Percentiles rank a stretch among this genome's conserved stretches.
Conservation (phyloP, 2,888 invertebrate species). For the Hypomecis atomaria region DNA sequence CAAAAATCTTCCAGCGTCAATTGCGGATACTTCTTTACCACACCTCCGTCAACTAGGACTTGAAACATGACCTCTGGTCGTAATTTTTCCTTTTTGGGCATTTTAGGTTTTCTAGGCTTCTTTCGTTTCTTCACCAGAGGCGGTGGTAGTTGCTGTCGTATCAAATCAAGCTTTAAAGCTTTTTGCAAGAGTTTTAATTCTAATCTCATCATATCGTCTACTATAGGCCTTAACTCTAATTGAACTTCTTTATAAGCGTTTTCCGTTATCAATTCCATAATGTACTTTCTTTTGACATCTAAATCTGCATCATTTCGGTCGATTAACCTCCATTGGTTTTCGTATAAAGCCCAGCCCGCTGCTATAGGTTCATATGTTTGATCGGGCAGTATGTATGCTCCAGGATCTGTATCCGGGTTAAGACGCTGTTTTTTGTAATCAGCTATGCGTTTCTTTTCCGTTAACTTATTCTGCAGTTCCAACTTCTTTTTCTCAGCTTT, state of each 20-base stretch:
- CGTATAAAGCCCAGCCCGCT: conserved; percentile 63
- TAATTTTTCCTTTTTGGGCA: conserved; percentile 44
- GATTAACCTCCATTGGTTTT: conserved; percentile 69
- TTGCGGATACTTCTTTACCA: conserved; percentile 87
- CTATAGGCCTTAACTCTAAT: conserved; percentile 86
- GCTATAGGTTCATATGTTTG: conserved; percentile 51
- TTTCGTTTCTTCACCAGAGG: conserved; percentile 67
- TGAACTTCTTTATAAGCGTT: conserved; percentile 87
- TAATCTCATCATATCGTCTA: conserved; percentile 87
- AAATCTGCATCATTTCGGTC: conserved; percentile 75
- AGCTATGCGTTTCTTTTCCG: conserved; percentile 65
- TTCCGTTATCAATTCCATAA: conserved; percentile 87
- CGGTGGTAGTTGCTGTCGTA: conserved; percentile 38
- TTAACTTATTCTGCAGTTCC: conserved; percentile 62
- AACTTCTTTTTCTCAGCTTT: conserved; percentile 71
- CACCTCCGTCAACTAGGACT: conserved; percentile 87
- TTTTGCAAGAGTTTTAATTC: conserved; percentile 82
- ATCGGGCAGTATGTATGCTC: conserved; percentile 64
- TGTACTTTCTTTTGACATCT: conserved; percentile 85
- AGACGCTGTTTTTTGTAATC: conserved; percentile 80
- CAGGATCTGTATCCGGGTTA: conserved; percentile 76
- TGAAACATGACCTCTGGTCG: conserved; percentile 88
- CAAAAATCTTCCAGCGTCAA: conserved; percentile 86
- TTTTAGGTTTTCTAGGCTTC: conserved; percentile 56
- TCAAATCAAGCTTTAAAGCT: conserved; percentile 77